Conservation (phyloP, 1,140 invertebrate genomes). For the Centruroides vittatus region DNA sequence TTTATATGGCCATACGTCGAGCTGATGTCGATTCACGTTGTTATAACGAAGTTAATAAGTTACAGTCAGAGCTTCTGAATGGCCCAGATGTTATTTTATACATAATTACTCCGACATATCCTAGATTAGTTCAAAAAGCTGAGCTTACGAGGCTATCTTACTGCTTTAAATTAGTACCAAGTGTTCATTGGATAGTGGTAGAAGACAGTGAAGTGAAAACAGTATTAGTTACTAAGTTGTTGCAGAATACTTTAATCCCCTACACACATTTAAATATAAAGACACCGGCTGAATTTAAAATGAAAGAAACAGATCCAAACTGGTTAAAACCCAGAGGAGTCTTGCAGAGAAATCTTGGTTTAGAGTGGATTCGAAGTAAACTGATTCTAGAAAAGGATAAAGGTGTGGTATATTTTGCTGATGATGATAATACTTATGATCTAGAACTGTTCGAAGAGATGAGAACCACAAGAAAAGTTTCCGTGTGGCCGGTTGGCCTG, state of each 20-base stretch:
- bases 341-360: slow-evolving; percentile 75
- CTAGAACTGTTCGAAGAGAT: slow-evolving; percentile 81
- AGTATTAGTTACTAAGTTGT: slow-evolving; percentile 59
- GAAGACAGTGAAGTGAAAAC: slow-evolving; percentile 71
- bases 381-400: slow-evolving; percentile 34
- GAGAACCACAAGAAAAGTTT: slow-evolving; percentile 63
- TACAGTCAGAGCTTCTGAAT: no score
- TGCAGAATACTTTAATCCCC: slow-evolving; percentile 50
- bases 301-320: slow-evolving; percentile 52
- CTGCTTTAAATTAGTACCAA: slow-evolving; percentile 70
- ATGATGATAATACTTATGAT: slow-evolving; percentile 95
- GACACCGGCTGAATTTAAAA: slow-evolving; percentile 53
- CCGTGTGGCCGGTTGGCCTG: slow-evolving; percentile 94
- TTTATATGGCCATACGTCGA: no score
- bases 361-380: slow-evolving; percentile 71
- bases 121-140: slow-evolving; percentile 80
- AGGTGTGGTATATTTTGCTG: slow-evolving; percentile 92
- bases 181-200: slow-evolving; percentile 90
- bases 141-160: slow-evolving; percentile 82
- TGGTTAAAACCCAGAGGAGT: slow-evolving; percentile 91
- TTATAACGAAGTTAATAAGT: no score
- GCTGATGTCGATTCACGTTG: no score
- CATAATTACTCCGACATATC: slow-evolving; percentile 85
- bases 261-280: slow-evolving; percentile 63
- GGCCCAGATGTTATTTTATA: slow-evolving; percentile 40